Percentiles rank a stretch among this genome's conserved stretches.
phyloP scores from a whole-genome alignment of 2,888 invertebrate species.

The Cheiracanthium punctorium region DNA sequence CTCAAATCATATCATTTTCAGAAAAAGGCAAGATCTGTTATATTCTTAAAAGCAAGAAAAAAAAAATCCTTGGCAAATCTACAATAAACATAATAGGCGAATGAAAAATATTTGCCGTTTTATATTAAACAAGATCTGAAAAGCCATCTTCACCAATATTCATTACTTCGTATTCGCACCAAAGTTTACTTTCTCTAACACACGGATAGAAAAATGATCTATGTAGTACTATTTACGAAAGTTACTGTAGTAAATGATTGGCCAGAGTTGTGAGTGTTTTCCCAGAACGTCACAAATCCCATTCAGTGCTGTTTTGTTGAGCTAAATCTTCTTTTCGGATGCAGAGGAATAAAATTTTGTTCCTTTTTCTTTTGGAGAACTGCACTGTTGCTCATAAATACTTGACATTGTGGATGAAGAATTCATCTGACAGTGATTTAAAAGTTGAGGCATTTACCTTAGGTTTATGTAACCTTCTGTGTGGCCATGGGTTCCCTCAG shows the following conservation, averaged over 20 bases:
- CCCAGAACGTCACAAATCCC: neutral
- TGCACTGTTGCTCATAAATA: neutral
- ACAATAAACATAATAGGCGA: neutral
- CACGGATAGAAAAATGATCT: neutral
- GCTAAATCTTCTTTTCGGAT: slow-evolving; percentile 8
- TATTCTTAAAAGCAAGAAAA: too few relatives aligned
- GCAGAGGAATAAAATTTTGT: neutral
- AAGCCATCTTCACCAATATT: neutral
- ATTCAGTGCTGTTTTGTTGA: neutral
- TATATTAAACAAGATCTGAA: neutral
- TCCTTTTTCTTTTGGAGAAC: neutral
- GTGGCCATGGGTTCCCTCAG: too few relatives aligned
- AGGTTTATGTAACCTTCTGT: too few relatives aligned
- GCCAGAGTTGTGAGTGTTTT: neutral
- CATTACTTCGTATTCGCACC: neutral
- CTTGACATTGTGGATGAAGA: neutral
- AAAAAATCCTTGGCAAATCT: neutral
- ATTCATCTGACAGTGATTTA: too few relatives aligned
- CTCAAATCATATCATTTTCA: too few relatives aligned
- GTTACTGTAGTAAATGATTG: neutral
- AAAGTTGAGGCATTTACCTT: too few relatives aligned
- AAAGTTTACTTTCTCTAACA: neutral
- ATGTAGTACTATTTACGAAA: neutral
- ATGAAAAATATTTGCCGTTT: neutral
- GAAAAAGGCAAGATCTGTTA: too few relatives aligned